These are phyloP conservation scores for Drosophila subobscura DNA, from an alignment of 1,140 invertebrate genomes.

Conservation along the genomic window DNA sequence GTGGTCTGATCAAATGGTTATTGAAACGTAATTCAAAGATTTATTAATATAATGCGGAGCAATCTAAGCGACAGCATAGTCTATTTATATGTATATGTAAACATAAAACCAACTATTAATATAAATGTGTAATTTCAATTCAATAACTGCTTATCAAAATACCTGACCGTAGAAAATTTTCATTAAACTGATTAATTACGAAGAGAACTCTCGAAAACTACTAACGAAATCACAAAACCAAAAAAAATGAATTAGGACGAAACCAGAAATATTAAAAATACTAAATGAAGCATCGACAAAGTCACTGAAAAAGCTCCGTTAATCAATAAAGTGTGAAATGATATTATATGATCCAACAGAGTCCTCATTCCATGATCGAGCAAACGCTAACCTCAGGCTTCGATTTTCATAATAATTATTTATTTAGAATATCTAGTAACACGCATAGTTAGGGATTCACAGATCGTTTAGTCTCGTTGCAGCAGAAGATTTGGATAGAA, in stretches of 20 bases:
- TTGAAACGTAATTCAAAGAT: conserved; percentile 57
- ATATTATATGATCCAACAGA: conserved; percentile 30
- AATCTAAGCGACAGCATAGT: conserved; percentile 66
- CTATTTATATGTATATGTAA: conserved; percentile 65
- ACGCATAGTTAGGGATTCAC: background rate
- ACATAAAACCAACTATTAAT: conserved; percentile 52
- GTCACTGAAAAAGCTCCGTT: conserved; percentile 56
- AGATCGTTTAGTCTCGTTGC: conserved; percentile 33
- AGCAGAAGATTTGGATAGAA: conserved; percentile 96
- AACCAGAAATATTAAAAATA: conserved; percentile 12
- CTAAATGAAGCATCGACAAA: conserved; percentile 62
- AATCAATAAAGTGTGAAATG: conserved; percentile 64
- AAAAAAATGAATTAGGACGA: conserved; percentile 27
- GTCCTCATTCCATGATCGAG: conserved; percentile 2
- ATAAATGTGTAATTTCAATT: conserved; percentile 73
- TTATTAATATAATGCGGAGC: conserved; percentile 66
- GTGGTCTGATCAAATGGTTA: conserved; percentile 59
- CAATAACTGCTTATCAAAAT: conserved; percentile 80
- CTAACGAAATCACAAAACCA: conserved; percentile 43
- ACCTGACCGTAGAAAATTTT: conserved; percentile 80
- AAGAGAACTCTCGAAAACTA: conserved; percentile 38
- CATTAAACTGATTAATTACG: conserved; percentile 53
- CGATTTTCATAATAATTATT: conserved; percentile 2
- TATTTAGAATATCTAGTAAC: conserved; percentile 23
- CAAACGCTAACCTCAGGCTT: background rate